Percentiles rank a stretch among this genome's conserved stretches.
phyloP scores from a whole-genome alignment of 92 coral and sea anemone species.

The Metridium senile region DNA sequence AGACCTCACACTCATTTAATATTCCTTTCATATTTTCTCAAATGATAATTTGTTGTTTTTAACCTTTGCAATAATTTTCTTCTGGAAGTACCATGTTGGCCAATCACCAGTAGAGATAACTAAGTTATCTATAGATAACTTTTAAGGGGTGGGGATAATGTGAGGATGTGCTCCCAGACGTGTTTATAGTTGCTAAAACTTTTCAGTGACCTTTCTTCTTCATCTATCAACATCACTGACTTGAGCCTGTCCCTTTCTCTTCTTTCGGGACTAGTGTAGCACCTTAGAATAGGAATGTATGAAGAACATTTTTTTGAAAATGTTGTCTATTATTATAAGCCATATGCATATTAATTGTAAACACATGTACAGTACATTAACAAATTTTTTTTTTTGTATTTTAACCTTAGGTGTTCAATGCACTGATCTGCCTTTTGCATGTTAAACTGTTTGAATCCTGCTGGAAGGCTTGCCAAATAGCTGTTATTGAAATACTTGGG shows the following conservation, averaged over 20 bases:
- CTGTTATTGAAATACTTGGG: slow-evolving; percentile 6
- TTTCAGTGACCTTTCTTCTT: slow-evolving; percentile 36
- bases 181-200: slow-evolving; percentile 12
- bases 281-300: slow-evolving; percentile 8
- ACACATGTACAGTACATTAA: not conserved
- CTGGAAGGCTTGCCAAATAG: slow-evolving; percentile 19
- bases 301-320: not conserved
- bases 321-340: not conserved
- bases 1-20: not conserved
- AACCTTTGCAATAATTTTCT: slow-evolving; percentile 46
- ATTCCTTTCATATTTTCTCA: not conserved
- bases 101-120: slow-evolving; percentile 41
- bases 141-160: not conserved
- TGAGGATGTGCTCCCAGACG: slow-evolving; percentile 4
- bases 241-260: slow-evolving; percentile 26
- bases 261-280: slow-evolving; percentile 40
- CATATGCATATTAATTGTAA: not conserved
- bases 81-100: slow-evolving; percentile 64
- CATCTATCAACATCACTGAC: slow-evolving; percentile 37
- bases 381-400: not conserved
- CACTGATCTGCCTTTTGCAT: slow-evolving; percentile 41
- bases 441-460: slow-evolving; percentile 14
- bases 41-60: not conserved
- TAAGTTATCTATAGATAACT: slow-evolving; percentile 19
- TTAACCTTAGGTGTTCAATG: slow-evolving; percentile 47